Percentiles rank a stretch among this genome's conserved stretches.
Conservation (phyloP, 2,888 invertebrate species). For the Volucella inflata region DNA sequence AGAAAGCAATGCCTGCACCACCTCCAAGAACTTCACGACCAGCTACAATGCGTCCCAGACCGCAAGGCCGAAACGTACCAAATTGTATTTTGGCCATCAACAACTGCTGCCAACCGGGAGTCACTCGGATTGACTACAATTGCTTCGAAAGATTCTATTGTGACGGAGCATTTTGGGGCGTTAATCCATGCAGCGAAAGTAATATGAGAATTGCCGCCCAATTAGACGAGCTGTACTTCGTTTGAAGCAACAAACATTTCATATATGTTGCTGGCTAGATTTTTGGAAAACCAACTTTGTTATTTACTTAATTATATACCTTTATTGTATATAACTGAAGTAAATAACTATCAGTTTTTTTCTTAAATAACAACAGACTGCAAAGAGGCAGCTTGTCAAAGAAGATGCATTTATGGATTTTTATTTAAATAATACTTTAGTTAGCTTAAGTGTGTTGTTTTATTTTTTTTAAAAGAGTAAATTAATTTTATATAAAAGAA, state of each 20-base stretch:
- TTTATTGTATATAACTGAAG: conserved; percentile 18
- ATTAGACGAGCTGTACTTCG: conserved; percentile 17
- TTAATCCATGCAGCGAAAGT: conserved; percentile 88
- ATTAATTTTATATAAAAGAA: conserved; percentile 19
- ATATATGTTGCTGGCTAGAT: conserved; percentile 28
- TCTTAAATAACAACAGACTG: conserved; percentile 5
- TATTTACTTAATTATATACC: conserved; percentile 47
- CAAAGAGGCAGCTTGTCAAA: conserved; percentile 5
- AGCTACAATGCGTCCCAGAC: no score
- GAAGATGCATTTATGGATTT: conserved; percentile 62
- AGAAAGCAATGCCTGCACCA: conserved; percentile 16
- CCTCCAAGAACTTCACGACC: not conserved
- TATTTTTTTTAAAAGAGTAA: conserved; percentile 40
- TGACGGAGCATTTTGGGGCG: conserved; percentile 89
- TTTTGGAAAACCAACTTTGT: conserved; percentile 30
- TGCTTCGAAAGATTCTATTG: conserved; percentile 91
- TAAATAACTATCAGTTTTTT: not conserved
- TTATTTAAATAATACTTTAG: not conserved
- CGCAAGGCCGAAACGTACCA: conserved; percentile 83
- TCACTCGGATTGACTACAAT: conserved; percentile 84
- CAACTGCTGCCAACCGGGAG: conserved; percentile 87
- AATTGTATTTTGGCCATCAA: conserved; percentile 91
- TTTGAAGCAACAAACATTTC: conserved; percentile 2
- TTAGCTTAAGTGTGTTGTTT: conserved; percentile 49
- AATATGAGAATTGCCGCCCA: conserved; percentile 79